A percentile compares a stretch with the other conserved stretches of the same genome.
These are phyloP conservation scores for Onychomys arenicola DNA, from an alignment of 2,797 vertebrate genomes.

Conservation along the genomic window DNA sequence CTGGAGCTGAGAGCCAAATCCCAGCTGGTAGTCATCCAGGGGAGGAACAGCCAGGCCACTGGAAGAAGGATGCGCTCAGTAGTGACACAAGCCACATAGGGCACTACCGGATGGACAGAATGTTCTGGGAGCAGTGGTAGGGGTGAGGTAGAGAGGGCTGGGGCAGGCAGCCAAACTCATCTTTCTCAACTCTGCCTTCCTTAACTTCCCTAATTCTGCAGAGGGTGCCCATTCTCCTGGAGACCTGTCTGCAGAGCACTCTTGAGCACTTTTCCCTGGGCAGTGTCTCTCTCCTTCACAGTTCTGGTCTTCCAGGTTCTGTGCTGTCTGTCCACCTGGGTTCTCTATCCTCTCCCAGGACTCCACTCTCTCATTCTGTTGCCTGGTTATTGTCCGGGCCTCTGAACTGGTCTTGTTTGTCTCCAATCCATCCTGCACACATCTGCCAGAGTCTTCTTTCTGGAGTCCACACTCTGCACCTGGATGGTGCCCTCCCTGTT, in stretches of 20 bases:
- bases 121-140: not conserved
- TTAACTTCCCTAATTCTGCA: not conserved
- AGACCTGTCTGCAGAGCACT: not conserved
- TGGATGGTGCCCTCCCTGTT: not conserved
- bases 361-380: not conserved
- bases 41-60: not conserved
- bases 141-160: too few species aligned
- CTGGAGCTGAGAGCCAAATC: not conserved
- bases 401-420: not conserved
- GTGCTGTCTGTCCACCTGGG: not conserved
- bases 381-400: not conserved
- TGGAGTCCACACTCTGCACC: not conserved
- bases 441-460: not conserved
- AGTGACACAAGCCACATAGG: not conserved
- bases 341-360: not conserved
- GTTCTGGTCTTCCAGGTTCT: too few species aligned
- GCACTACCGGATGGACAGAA: not conserved
- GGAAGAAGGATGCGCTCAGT: not conserved
- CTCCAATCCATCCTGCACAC: not conserved
- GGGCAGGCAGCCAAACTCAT: not conserved
- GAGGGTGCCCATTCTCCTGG: not conserved
- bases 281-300: not conserved
- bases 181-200: not conserved
- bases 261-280: not conserved
- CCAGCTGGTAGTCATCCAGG: not conserved